These are phyloP conservation scores for Petaurus breviceps DNA, from an alignment of 2,113 vertebrate species.

Conservation along the genomic window DNA sequence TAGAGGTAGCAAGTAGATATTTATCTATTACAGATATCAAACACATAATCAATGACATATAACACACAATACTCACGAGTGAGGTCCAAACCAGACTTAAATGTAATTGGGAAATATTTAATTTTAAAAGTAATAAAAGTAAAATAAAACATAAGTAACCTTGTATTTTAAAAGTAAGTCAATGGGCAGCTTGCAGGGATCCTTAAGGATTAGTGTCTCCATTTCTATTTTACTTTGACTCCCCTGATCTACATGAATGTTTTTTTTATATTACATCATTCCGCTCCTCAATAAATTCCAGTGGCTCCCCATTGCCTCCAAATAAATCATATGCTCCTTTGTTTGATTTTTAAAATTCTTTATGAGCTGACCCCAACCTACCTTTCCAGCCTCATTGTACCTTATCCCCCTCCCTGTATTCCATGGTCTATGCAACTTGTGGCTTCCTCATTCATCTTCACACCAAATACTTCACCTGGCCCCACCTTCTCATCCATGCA, in stretches of 20 bases:
- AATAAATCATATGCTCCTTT: too few relatives aligned
- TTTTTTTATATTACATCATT: neutral
- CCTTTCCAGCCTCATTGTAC: neutral
- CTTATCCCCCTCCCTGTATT: neutral
- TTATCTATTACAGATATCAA: too few relatives aligned
- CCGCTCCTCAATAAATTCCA: neutral
- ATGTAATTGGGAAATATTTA: neutral
- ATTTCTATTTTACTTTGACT: neutral
- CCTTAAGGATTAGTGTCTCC: too few relatives aligned
- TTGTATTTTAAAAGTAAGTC: neutral
- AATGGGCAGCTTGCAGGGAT: neutral
- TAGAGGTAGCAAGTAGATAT: neutral
- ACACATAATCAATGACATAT: neutral
- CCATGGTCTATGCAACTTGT: neutral
- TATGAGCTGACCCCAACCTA: neutral
- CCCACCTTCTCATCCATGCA: neutral
- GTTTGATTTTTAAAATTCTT: neutral
- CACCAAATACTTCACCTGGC: neutral
- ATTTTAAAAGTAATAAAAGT: neutral
- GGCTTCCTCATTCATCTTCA: neutral
- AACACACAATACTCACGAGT: neutral
- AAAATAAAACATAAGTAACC: neutral
- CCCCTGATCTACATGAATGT: neutral
- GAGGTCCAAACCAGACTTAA: neutral
- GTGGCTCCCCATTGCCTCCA: neutral